Evolutionary conservation across 2,888 invertebrate genomes (phyloP).

Genomic region (Nomada lathburiana): DNA sequence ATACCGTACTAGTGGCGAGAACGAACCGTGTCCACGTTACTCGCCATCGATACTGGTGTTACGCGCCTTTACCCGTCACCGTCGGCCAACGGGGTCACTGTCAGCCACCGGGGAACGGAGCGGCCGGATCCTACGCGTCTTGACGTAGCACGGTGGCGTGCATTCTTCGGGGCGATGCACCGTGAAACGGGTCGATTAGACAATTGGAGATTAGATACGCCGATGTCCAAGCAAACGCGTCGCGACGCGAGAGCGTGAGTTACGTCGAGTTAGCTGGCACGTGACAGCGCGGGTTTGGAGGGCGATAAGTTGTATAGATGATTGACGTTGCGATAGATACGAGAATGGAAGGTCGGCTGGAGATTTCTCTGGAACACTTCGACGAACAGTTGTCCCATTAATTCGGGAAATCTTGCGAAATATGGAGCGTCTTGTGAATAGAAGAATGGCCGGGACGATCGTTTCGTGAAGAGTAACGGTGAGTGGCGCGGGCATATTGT

Average conservation of each 20-base stretch:
- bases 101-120: slow-evolving; percentile 53
- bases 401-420: no score
- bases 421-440: no score
- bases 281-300: not conserved
- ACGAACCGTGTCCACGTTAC: slow-evolving; percentile 43
- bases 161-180: slow-evolving; percentile 25
- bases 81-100: slow-evolving; percentile 70
- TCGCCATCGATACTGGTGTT: slow-evolving; percentile 44
- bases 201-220: slow-evolving; percentile 35
- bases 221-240: slow-evolving; percentile 6
- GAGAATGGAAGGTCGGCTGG: no score
- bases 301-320: not conserved
- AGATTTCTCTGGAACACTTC: not conserved
- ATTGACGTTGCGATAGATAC: not conserved
- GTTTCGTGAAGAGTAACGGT: not conserved
- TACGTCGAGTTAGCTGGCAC: not conserved
- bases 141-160: not conserved
- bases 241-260: not conserved
- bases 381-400: no score
- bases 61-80: slow-evolving; percentile 42
- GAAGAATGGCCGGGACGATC: no score
- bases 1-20: slow-evolving; percentile 69
- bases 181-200: slow-evolving; percentile 44
- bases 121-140: not conserved
- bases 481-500: slow-evolving; percentile 3